A percentile compares a stretch with the other conserved stretches of the same genome.
Conservation (phyloP, 2,888 invertebrate genomes). For the Bombylius major region DNA sequence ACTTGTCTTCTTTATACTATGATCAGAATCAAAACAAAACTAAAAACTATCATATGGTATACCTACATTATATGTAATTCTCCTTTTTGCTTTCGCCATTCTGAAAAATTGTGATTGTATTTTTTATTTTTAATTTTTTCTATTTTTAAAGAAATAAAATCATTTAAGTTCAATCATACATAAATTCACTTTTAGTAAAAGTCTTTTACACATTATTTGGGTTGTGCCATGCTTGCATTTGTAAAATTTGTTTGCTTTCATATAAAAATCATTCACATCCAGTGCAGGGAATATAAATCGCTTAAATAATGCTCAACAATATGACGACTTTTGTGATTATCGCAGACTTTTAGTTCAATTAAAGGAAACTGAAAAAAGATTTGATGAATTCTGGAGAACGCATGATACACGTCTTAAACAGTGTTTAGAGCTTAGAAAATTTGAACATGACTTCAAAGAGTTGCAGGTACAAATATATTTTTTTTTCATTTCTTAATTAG, state of each 20-base stretch:
- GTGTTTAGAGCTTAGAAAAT: conserved; percentile 79
- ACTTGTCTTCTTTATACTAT: too few species aligned
- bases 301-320: conserved; percentile 25
- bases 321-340: conserved; percentile 38
- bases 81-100: too few species aligned
- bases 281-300: conserved; percentile 35
- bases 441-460: conserved; percentile 90
- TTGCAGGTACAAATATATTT: conserved; percentile 48
- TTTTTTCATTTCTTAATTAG: neutral
- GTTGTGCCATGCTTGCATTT: neutral
- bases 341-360: conserved; percentile 77
- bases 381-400: conserved; percentile 88
- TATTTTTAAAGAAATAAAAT: too few species aligned
- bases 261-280: conserved; percentile 25
- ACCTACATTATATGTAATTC: too few species aligned
- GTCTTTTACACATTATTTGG: conserved; percentile 6
- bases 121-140: too few species aligned
- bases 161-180: too few species aligned
- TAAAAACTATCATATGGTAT: too few species aligned
- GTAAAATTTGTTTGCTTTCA: neutral
- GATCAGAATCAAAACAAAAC: too few species aligned
- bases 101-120: too few species aligned
- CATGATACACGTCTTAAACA: conserved; percentile 82
- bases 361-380: conserved; percentile 87
- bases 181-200: too few species aligned